Evolutionary conservation across 2,113 vertebrate genomes (phyloP), one percentile per base, ranked within the genome.

Genomic region (Tinamus guttatus): DNA sequence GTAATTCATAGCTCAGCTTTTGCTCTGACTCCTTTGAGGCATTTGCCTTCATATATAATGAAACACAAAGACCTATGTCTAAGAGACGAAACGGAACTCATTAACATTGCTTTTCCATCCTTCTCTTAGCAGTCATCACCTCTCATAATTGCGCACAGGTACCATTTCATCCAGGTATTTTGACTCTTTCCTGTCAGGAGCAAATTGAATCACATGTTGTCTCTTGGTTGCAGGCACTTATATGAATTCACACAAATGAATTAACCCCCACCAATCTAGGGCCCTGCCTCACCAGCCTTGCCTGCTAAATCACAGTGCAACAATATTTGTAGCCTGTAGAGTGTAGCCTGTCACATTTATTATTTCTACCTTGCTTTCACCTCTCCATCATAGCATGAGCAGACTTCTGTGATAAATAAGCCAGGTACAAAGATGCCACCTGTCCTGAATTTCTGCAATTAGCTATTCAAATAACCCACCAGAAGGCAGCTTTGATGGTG

Each of bases 381-480:
- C 14, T 4, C 4, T 19, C 27, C 54, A 51, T 54, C 85, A 78
- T 4, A 24, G 49, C 76, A 59, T 47, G 49, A 94, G 21, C 91
- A 54, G 21, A 59, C 54, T 80, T 56, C 34, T 69, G 58, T 94
- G 80, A 87, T 91, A 94, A 95, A 89, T 85, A 85, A 94, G 94
- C 89, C 63, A 69, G 21, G 40, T 89, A 84, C 30, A 80, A 94
- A 58, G 32, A 82, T 41, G 16, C 56, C 84, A 90, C 49, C 17
- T 82, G 43, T 84, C 54, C 47, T 68, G 70, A 64, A 75, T 85
- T 89, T 94, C 74, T 91, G 30, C 62, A 80, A 79, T 86, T 88
- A 92, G 47, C 17, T 69, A 20, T 59, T 88, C 69, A 87, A 91
- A 95, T 73, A 85, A 56, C n/a, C 32, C 36, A 45, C 19, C 43